Evolutionary conservation across 2,888 invertebrate genomes (phyloP).

Genomic region (Trissolcus japonicus): DNA sequence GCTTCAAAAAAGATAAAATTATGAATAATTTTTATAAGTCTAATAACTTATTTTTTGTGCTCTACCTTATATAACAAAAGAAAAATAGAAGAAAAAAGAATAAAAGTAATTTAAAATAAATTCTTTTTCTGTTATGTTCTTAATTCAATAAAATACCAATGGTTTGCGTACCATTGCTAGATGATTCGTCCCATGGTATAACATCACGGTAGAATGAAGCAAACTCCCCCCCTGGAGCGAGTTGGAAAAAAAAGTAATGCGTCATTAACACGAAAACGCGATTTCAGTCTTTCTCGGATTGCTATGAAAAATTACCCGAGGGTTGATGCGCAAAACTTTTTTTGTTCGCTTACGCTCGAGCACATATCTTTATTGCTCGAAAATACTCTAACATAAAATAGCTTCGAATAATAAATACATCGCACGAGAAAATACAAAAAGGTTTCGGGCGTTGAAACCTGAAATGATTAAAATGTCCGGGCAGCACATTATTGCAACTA

Average conservation of each 20-base stretch:
- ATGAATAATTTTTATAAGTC: too few species aligned
- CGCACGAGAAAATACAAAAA: constrained; percentile 26
- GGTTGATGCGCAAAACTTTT: constrained; percentile 47
- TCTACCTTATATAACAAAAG: too few species aligned
- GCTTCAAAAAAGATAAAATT: too few species aligned
- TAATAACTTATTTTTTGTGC: too few species aligned
- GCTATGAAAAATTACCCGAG: constrained; percentile 52
- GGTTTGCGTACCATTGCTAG: too few species aligned
- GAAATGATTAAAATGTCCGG: constrained; percentile 21
- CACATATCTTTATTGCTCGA: constrained; percentile 47
- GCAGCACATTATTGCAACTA: neutral
- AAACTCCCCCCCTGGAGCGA: constrained; percentile 13
- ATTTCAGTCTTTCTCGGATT: constrained; percentile 53
- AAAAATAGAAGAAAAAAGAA: too few species aligned
- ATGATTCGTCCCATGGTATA: too few species aligned
- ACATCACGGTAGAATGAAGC: too few species aligned
- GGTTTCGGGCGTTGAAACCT: neutral
- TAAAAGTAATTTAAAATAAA: too few species aligned
- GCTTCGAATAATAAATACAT: constrained; percentile 45
- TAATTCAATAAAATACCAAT: too few species aligned
- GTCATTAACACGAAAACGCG: constrained; percentile 58
- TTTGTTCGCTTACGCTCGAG: constrained; percentile 35
- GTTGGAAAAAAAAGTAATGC: constrained; percentile 45
- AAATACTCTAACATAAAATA: constrained; percentile 42
- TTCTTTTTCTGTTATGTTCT: too few species aligned